Evolutionary conservation across 2,797 vertebrate genomes (phyloP), one percentile per base, ranked within the genome.

Genomic region (Phaenicophaeus curvirostris): DNA sequence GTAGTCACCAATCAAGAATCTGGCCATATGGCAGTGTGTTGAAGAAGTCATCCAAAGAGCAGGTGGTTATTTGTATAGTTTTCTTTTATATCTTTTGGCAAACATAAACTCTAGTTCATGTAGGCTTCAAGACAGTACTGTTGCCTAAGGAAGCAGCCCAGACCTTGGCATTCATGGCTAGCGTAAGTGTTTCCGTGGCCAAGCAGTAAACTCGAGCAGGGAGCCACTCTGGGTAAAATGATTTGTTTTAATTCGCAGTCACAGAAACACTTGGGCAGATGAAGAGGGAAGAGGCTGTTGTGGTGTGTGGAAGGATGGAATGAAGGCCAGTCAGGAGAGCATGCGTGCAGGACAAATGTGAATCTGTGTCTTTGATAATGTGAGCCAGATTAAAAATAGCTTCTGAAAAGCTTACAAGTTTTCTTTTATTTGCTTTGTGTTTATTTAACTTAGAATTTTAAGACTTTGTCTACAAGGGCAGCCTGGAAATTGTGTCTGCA

Each of bases 51-150:
- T 69, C 58, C 50, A 89, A 71, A 71, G 53, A 89, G 41, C 72
- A 74, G 67, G 55, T 93, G 67, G 82, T 88, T 88, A 55, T 81
- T 91, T 84, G 33, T 33, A 14, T 74, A 31, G 51, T 79, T 89
- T 85, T 82, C 25, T 79, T 87, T 61, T 79, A n/a, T 84, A 63
- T 79, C 53, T 82, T 41, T 84, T 93, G 82, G 73, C 73, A 90
- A 12, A 35, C 44, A 77, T 71, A 55, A 88, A 41, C 17, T 87
- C 27, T 62, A 50, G 53, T 57, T 90, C 25, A 9, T n/a, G 33
- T 74, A 69, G 82, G 53, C 67, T 79, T 82, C 27, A 33, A 53
- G 80, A 74, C 77, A 90, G 59, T 2, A 0, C 35, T 84, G 48
- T 85, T 88, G 63, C 67, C 14, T 69, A 69, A 93, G 63, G 66